phyloP scores from a whole-genome alignment of 2,113 vertebrate genomes.

The Sapajus apella region DNA sequence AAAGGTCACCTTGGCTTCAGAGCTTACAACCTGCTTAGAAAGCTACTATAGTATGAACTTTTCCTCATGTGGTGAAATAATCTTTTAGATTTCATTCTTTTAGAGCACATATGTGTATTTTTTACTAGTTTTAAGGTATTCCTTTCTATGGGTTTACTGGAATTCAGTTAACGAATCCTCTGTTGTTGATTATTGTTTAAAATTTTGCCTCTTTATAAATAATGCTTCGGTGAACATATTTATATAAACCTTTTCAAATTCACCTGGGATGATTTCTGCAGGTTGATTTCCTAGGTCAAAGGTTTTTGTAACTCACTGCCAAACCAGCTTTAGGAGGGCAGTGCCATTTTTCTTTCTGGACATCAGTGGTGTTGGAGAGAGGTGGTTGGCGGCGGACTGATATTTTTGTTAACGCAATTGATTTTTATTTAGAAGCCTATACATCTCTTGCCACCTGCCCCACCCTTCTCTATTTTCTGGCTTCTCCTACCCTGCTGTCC shows the following conservation, averaged over 20 bases:
- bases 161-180: background rate
- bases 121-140: background rate
- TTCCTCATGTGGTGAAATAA: background rate
- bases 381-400: background rate
- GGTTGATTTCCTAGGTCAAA: background rate
- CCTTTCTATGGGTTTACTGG: background rate
- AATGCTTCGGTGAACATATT: background rate
- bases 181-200: background rate
- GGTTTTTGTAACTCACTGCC: background rate
- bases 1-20: too few species aligned
- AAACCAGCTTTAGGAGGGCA: background rate
- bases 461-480: background rate
- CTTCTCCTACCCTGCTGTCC: background rate
- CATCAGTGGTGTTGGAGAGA: background rate
- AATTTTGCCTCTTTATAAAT: background rate
- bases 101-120: background rate
- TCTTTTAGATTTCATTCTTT: background rate
- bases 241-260: background rate
- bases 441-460: accelerated
- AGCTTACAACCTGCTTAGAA: background rate
- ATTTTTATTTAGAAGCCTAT: background rate
- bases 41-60: background rate
- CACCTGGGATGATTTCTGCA: background rate
- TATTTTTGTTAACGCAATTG: background rate
- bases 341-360: background rate